Conservation (phyloP, 2,797 vertebrate species). For the Phataginus tricuspis region DNA sequence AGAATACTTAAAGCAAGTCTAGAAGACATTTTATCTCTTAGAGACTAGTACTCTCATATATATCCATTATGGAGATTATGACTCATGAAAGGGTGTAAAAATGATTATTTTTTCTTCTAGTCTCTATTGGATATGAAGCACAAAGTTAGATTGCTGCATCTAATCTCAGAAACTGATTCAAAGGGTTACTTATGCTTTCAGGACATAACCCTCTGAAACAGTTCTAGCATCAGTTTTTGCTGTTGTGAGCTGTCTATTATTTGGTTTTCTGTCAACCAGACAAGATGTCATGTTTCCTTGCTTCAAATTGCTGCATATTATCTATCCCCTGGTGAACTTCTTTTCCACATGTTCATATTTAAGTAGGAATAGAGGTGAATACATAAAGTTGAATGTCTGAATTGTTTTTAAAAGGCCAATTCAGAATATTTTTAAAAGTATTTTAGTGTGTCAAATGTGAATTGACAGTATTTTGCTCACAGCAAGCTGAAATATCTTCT, state of each 20-base stretch:
- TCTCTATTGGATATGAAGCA: slow-evolving; percentile 47
- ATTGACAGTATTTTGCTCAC: slow-evolving; percentile 74
- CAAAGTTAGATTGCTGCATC: slow-evolving; percentile 52
- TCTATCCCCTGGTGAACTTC: slow-evolving; percentile 76
- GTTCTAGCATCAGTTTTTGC: slow-evolving; percentile 66
- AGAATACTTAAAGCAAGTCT: slow-evolving; percentile 3
- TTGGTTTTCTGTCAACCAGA: slow-evolving; percentile 79
- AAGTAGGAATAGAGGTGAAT: slow-evolving; percentile 75
- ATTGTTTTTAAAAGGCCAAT: slow-evolving; percentile 78
- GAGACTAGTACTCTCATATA: background rate
- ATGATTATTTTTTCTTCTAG: background rate
- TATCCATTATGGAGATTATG: slow-evolving; percentile 55
- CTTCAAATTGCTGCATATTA: slow-evolving; percentile 72
- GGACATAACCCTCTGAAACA: slow-evolving; percentile 71
- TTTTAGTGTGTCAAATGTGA: slow-evolving; percentile 76
- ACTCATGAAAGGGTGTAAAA: slow-evolving; percentile 24
- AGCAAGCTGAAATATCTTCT: slow-evolving; percentile 72
- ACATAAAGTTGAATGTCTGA: slow-evolving; percentile 65
- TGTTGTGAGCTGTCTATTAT: slow-evolving; percentile 76
- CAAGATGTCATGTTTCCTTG: slow-evolving; percentile 77
- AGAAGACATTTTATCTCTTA: slow-evolving; percentile 26
- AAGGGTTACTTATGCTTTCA: slow-evolving; percentile 71
- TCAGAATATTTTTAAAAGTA: slow-evolving; percentile 75
- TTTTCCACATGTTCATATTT: slow-evolving; percentile 76
- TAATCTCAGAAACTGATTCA: slow-evolving; percentile 68